phyloP scores from a whole-genome alignment of 1,140 invertebrate genomes.

The Scaptomyza pallida region DNA sequence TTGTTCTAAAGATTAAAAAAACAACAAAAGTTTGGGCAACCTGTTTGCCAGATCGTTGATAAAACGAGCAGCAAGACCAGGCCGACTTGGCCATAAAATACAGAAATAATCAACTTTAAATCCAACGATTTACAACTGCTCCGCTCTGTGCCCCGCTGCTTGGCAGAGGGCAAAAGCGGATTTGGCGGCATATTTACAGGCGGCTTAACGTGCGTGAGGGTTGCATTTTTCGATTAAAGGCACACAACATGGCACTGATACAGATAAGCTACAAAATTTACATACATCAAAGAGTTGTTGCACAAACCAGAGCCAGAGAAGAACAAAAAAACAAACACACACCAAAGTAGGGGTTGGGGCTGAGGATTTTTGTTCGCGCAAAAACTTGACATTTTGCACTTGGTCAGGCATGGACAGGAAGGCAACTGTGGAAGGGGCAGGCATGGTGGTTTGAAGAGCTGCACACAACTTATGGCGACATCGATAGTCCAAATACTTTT shows the following conservation, averaged over 20 bases:
- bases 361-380: neutral
- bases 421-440: slow-evolving; percentile 8
- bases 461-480: slow-evolving; percentile 78
- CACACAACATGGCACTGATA: slow-evolving; percentile 49
- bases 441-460: slow-evolving; percentile 62
- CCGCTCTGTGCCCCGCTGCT: no score
- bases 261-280: slow-evolving; percentile 64
- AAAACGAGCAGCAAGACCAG: slow-evolving; percentile 6
- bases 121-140: slow-evolving; percentile 55
- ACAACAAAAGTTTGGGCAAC: slow-evolving; percentile 42
- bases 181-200: slow-evolving; percentile 56
- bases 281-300: slow-evolving; percentile 70
- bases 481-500: slow-evolving; percentile 76
- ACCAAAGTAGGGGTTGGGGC: neutral
- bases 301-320: slow-evolving; percentile 17
- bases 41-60: slow-evolving; percentile 48
- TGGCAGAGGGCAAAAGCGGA: slow-evolving; percentile 42
- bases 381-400: slow-evolving; percentile 79
- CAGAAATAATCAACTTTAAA: slow-evolving; percentile 58
- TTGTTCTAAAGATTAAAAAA: slow-evolving; percentile 32
- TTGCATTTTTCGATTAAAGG: slow-evolving; percentile 74
- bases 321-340: slow-evolving; percentile 12
- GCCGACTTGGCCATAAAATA: slow-evolving; percentile 41
- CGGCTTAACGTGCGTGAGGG: slow-evolving; percentile 54
- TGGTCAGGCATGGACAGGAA: slow-evolving; percentile 68